Conservation (phyloP, 2,797 vertebrate genomes). For the Bradypodion pumilum region DNA sequence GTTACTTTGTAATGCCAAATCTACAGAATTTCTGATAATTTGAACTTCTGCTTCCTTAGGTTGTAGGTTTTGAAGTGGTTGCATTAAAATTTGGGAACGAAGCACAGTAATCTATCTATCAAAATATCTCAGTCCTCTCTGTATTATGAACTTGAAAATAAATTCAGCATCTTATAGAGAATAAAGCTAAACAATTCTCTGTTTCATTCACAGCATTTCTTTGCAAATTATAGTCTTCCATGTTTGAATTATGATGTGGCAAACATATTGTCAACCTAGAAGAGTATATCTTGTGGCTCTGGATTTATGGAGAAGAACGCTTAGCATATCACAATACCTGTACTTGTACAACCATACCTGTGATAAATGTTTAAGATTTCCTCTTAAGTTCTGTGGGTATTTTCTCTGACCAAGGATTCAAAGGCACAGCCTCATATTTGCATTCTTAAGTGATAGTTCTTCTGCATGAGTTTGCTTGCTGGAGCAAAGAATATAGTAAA, state of each 20-base stretch:
- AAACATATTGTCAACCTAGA: neutral
- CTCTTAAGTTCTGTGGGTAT: conserved; percentile 22
- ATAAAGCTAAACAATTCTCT: neutral
- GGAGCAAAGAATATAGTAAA: no score
- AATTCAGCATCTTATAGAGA: neutral
- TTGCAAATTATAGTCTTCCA: neutral
- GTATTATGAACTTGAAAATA: neutral
- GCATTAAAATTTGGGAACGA: neutral
- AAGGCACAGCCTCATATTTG: neutral
- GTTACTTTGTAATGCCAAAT: no score
- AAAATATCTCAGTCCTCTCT: neutral
- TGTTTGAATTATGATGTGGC: neutral
- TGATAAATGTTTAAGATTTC: accelerated
- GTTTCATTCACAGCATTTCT: neutral
- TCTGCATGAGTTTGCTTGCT: neutral
- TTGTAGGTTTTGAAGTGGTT: neutral
- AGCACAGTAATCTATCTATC: neutral
- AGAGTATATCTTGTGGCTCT: neutral
- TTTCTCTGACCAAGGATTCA: neutral
- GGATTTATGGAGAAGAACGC: conserved; percentile 1
- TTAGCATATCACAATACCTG: neutral
- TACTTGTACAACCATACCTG: neutral
- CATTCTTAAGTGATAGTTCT: accelerated
- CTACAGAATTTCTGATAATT: neutral
- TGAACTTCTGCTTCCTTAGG: neutral